phyloP scores from a whole-genome alignment of 35 echinoderm and acorn worm genomes.

The Ophiothrix spiculata region DNA sequence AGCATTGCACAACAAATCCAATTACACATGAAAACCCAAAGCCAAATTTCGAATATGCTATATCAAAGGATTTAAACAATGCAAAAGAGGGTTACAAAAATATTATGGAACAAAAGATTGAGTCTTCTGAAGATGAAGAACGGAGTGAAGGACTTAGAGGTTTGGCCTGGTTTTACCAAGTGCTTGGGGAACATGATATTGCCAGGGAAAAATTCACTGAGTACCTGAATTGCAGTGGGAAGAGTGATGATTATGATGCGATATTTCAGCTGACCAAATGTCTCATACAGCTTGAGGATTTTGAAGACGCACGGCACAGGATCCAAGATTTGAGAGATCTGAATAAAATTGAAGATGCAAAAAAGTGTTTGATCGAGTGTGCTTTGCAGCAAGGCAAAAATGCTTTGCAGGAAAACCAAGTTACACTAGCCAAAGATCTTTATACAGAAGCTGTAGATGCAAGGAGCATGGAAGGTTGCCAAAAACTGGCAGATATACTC shows the following conservation, averaged over 20 bases:
- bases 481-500: neutral
- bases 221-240: neutral
- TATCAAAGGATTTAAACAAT: too few species aligned
- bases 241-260: neutral
- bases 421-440: neutral
- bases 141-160: neutral
- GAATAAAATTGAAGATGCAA: neutral
- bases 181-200: neutral
- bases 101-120: neutral
- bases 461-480: neutral
- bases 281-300: neutral
- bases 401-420: neutral
- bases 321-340: neutral
- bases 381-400: neutral
- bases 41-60: neutral
- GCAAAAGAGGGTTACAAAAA: too few species aligned
- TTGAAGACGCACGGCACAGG: neutral
- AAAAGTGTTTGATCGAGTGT: neutral
- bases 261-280: neutral
- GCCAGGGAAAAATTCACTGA: neutral
- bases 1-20: neutral
- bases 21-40: neutral
- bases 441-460: neutral
- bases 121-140: neutral
- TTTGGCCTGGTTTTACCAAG: neutral